Evolutionary conservation across 2,113 vertebrate genomes (phyloP).

Genomic region (Gadus chalcogrammus): DNA sequence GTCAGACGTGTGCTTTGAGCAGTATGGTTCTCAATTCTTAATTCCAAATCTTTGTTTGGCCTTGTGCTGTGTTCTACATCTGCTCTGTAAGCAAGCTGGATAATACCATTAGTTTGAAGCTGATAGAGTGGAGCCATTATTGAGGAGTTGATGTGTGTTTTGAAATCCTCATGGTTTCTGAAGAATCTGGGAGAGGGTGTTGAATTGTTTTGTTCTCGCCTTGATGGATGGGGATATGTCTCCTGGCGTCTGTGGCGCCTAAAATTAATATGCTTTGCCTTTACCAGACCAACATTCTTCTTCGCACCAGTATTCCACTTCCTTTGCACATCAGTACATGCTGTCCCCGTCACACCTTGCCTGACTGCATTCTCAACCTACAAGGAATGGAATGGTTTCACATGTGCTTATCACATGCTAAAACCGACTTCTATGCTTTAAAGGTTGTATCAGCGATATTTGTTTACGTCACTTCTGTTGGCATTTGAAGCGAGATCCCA

Average conservation of each 20-base stretch:
- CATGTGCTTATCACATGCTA: no score
- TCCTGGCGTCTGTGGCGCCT: neutral
- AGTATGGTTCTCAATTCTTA: neutral
- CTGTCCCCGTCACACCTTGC: conserved; percentile 5
- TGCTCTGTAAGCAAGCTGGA: neutral
- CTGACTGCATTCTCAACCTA: conserved; percentile 28
- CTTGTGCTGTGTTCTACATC: neutral
- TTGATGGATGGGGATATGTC: neutral
- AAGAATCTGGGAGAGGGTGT: neutral
- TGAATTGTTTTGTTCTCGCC: neutral
- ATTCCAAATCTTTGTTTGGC: neutral
- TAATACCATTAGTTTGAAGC: neutral
- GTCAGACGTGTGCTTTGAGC: neutral
- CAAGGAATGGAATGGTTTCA: neutral
- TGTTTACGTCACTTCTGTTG: no score
- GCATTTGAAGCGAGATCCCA: no score
- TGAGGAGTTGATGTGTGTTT: conserved; percentile 7
- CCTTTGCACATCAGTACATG: conserved; percentile 16
- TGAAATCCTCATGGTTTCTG: conserved; percentile 5
- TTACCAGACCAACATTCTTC: conserved; percentile 9
- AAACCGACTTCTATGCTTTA: no score
- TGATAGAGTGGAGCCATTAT: neutral
- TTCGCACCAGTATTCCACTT: conserved; percentile 5
- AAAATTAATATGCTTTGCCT: conserved; percentile 3
- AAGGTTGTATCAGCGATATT: no score